Conservation (phyloP, 1,140 invertebrate species). For the Ptiloglossa arizonensis region DNA sequence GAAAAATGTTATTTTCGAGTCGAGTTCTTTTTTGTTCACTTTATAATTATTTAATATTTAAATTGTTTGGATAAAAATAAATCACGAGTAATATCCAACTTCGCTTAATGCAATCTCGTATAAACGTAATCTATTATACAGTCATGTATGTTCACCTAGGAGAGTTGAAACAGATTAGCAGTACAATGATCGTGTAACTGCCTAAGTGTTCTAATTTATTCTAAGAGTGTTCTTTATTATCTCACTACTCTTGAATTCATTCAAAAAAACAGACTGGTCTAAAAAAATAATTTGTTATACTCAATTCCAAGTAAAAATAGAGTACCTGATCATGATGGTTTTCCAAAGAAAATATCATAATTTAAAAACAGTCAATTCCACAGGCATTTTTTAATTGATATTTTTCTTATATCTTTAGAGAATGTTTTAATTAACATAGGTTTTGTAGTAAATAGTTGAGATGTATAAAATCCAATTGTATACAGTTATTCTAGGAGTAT, state of each 20-base stretch:
- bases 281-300: not conserved
- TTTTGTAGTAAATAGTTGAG: not conserved
- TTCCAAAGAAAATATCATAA: too few species aligned
- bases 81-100: not conserved
- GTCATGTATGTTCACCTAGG: not conserved
- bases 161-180: not conserved
- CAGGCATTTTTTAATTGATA: slow-evolving; percentile 13
- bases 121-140: not conserved
- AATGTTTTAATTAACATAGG: not conserved
- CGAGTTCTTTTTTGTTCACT: not conserved
- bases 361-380: not conserved
- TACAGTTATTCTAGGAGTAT: not conserved
- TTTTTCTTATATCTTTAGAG: not conserved
- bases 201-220: slow-evolving; percentile 29
- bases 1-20: not conserved
- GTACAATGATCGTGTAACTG: slow-evolving; percentile 8
- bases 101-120: not conserved
- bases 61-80: not conserved
- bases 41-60: not conserved
- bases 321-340: too few species aligned
- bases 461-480: slow-evolving; percentile 23
- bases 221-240: not conserved
- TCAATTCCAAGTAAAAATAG: too few species aligned
- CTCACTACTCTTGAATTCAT: not conserved
- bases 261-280: not conserved